phyloP scores from a whole-genome alignment of 2,113 vertebrate genomes.

The Poeciliopsis turrubarensis region DNA sequence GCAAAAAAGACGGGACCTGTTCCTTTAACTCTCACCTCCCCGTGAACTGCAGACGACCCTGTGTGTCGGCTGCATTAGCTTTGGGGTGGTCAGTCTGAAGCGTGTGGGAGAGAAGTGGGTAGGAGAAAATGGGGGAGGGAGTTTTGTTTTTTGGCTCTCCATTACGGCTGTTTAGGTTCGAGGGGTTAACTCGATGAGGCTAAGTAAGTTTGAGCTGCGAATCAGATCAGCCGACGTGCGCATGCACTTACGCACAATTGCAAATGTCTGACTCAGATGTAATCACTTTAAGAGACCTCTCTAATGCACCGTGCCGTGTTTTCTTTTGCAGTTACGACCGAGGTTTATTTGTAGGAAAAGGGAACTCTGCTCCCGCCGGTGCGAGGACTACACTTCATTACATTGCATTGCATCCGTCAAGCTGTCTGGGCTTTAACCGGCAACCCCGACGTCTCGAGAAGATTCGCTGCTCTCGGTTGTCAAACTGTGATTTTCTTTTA shows the following conservation, averaged over 20 bases:
- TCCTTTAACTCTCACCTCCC: constrained; percentile 73
- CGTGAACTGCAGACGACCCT: constrained; percentile 79
- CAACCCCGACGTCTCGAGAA: constrained; percentile 18
- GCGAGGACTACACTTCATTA: background rate
- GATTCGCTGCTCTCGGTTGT: constrained; percentile 39
- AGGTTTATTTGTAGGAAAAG: constrained; percentile 10
- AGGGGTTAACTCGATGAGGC: constrained; percentile 77
- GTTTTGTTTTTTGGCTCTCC: constrained; percentile 65
- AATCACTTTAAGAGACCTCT: constrained; percentile 44
- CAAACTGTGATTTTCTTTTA: constrained; percentile 39
- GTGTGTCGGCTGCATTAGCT: constrained; percentile 80
- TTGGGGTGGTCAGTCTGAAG: constrained; percentile 70
- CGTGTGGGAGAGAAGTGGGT: constrained; percentile 22
- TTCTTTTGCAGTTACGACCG: constrained; percentile 11
- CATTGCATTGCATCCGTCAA: background rate
- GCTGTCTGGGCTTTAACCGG: background rate
- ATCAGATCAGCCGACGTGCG: constrained; percentile 64
- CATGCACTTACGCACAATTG: constrained; percentile 64
- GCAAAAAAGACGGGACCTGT: constrained; percentile 53
- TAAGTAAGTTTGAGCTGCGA: constrained; percentile 75
- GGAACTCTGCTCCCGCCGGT: background rate
- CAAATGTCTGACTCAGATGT: constrained; percentile 44
- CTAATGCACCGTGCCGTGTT: constrained; percentile 18
- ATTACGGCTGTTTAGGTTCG: constrained; percentile 79
- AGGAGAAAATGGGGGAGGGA: constrained; percentile 6